These are phyloP conservation scores for Uromys caudimaculatus DNA, from an alignment of 2,797 vertebrate species.

Conservation along the genomic window DNA sequence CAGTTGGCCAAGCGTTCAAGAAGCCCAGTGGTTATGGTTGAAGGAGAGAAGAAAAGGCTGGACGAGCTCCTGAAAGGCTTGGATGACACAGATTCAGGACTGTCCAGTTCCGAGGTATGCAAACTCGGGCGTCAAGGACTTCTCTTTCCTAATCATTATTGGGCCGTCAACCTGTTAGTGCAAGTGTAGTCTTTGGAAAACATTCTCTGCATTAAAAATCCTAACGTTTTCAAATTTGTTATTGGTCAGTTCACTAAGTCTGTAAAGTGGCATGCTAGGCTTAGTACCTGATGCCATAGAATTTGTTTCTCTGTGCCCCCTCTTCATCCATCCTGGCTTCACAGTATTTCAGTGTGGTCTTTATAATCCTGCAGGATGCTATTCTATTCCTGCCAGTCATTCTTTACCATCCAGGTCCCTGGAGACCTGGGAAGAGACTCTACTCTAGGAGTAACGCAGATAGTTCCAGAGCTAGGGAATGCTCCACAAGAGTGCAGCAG, in stretches of 20 bases:
- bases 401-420: not conserved
- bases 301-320: not conserved
- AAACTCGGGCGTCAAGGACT: not conserved
- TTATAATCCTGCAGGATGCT: not conserved
- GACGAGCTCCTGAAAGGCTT: constrained; percentile 90
- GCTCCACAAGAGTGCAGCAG: not conserved
- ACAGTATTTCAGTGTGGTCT: not conserved
- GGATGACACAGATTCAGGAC: constrained; percentile 85
- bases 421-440: not conserved
- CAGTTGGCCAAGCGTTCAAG: constrained; percentile 91
- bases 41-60: constrained; percentile 91
- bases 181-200: not conserved
- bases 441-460: not conserved
- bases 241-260: not conserved
- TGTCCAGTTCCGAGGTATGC: constrained; percentile 89
- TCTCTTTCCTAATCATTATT: not conserved
- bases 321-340: not conserved
- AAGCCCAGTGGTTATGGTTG: constrained; percentile 88
- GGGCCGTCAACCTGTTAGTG: not conserved
- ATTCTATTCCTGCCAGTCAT: not conserved
- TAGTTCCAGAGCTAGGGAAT: not conserved
- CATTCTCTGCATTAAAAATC: not conserved
- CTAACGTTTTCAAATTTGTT: constrained; percentile 20
- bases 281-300: not conserved
- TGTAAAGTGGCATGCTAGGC: not conserved